These are phyloP conservation scores for Odocoileus hemionus DNA, from an alignment of 2,113 vertebrate genomes.

Conservation along the genomic window DNA sequence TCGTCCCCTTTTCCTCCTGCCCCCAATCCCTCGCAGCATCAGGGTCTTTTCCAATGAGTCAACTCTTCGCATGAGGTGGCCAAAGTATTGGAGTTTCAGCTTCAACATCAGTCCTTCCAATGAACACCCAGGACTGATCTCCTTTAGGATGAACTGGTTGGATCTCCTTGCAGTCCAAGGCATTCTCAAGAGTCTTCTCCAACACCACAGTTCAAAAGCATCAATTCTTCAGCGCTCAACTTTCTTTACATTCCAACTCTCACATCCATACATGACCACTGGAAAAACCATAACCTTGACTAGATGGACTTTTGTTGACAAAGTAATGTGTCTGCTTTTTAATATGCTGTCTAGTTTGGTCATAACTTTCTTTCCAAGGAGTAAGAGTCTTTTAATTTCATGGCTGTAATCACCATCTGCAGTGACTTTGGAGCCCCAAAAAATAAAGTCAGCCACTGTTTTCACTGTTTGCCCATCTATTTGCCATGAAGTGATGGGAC, in stretches of 20 bases:
- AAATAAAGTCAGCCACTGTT: not conserved
- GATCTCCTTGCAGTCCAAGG: not conserved
- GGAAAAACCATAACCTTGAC: not conserved
- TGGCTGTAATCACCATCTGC: not conserved
- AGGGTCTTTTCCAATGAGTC: not conserved
- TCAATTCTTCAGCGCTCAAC: accelerated
- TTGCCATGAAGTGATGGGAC: not conserved
- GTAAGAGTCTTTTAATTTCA: not conserved
- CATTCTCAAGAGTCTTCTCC: not conserved
- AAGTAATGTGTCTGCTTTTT: not conserved
- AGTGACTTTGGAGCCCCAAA: not conserved
- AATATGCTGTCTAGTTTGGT: not conserved
- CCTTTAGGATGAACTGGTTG: not conserved
- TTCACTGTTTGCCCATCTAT: not conserved
- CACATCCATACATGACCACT: not conserved
- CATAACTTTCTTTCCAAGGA: not conserved
- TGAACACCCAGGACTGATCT: not conserved
- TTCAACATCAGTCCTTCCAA: not conserved
- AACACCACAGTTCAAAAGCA: not conserved
- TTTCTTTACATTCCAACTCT: not conserved
- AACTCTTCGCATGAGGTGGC: not conserved
- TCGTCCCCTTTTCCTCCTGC: not conserved
- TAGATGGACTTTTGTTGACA: not conserved
- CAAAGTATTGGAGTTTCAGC: not conserved
- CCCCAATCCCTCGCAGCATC: not conserved